phyloP scores from a whole-genome alignment of 2,797 vertebrate species.

The Sebastolobus altivelis region DNA sequence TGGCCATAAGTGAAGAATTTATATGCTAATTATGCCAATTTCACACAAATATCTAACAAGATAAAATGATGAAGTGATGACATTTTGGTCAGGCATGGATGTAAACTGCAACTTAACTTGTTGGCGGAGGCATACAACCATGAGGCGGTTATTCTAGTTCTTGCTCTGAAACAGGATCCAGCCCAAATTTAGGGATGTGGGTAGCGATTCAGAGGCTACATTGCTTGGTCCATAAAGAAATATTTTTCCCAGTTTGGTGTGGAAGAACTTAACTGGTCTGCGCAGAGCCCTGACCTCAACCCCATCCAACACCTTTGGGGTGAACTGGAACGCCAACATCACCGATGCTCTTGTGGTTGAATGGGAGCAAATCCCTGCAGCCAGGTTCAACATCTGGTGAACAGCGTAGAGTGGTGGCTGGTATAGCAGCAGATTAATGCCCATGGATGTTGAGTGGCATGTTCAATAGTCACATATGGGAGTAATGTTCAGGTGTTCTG shows the following conservation, averaged over 20 bases:
- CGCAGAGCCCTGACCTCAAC: background rate
- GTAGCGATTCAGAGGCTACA: background rate
- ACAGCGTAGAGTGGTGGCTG: background rate
- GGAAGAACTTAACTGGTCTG: background rate
- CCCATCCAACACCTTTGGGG: background rate
- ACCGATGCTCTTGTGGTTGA: background rate
- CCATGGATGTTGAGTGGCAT: background rate
- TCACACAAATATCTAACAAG: no score
- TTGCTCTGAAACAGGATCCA: background rate
- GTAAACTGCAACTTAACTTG: no score
- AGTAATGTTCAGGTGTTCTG: background rate
- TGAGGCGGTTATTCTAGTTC: no score
- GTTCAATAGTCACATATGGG: background rate
- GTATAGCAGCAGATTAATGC: background rate
- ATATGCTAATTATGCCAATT: no score
- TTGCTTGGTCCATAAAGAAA: background rate
- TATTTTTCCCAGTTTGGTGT: background rate
- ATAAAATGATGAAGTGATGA: no score
- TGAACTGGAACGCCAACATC: background rate
- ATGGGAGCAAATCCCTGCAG: background rate
- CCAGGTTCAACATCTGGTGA: background rate
- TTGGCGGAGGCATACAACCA: no score
- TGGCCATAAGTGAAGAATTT: no score
- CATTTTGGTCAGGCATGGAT: no score
- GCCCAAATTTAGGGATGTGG: background rate